Evolutionary conservation across 2,888 invertebrate species (phyloP), one percentile per base, ranked within the genome.

Genomic region (Cataglyphis livida): DNA sequence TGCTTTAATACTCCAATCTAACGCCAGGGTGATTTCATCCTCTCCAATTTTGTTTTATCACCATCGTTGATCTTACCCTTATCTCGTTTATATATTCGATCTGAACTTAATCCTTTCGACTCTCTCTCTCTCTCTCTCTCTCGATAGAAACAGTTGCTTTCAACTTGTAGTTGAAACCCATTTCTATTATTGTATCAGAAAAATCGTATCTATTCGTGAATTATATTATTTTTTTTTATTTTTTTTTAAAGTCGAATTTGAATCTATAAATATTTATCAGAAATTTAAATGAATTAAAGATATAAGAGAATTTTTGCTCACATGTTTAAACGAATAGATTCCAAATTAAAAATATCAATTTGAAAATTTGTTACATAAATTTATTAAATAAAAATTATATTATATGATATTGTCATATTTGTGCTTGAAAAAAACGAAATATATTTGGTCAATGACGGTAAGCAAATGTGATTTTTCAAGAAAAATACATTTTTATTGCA

Each of bases 1-100:
- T 54, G 66, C 66, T 76, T 76, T 76, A 76, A 54, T 32, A 66
- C 66, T 57, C 41, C 57, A 76, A 76, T 76, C 66, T 76, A 76
- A 57, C 76, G 25, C 57, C 38, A 28, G 54, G 66, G 41, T 76
- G 57, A 76, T 76, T 66, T 66, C 41, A 44, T 64, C 44, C 59
- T 35, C 35, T 59, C 44, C 44, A 79, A 79, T 79, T 70, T 79
- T 70, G 66, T 59, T 79, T 32, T 44, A 78, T 68, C 71, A 25
- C 44, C 51, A n/a, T 51, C 51, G 25, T 66, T 76, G n/a, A 41
- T 62, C 74, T n/a, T 28, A 0, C 25, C 44, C 21, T 70, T 61
- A 70, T 61, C 59, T 59, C 59, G 41, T 78, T 70, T 70, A 78
- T 70, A 70, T 32, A 44, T 78, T 32, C 25, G 48, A 70, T 79